Evolutionary conservation across 1,140 invertebrate genomes (phyloP), one percentile per base, ranked within the genome.

Genomic region (Adoxophyes honmai): DNA sequence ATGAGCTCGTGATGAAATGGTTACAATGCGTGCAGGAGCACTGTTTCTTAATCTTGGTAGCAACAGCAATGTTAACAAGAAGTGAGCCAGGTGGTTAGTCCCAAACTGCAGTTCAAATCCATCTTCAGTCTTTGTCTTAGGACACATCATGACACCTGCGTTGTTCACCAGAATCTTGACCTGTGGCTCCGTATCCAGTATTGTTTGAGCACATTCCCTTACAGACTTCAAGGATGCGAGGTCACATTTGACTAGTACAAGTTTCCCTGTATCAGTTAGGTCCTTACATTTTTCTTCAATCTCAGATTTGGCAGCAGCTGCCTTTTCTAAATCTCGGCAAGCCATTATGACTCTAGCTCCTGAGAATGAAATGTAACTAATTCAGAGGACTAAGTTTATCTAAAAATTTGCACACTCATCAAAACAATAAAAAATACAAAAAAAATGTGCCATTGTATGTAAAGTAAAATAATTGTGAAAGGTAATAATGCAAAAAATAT

Each of bases 71-170:
- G 95, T 97, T 1, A 98, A 82, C n/a, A 96, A 86, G 76, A 97
- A 97, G 73, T 97, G 96, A 10, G 94, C 94, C 35, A 96, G 88
- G 71, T 96, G 93, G 88, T 96, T 96, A 0, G 94, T 92, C 9
- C 93, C 94, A 81, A 96, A 93, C 80, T 96, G 94, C 39, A 93
- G 92, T 87, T 98, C 96, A 87, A 95, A 95, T 0, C 95, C 95
- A 86, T 98, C 96, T 68, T 91, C 87, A 0, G 95, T 97, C 44
- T 81, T 73, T 13, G 84, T 82, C 55, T 91, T 85, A 0, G 93
- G 95, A 58, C 91, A 93, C 86, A 92, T 90, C 92, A 94, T 95
- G 0, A 96, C 90, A 1, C 93, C 95, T 48, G 95, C 96, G 88
- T 97, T 97, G 66, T 96, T 96, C 10, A 97, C 92, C 1, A 97